phyloP scores from a whole-genome alignment of 2,113 vertebrate genomes.

The Coturnix japonica region DNA sequence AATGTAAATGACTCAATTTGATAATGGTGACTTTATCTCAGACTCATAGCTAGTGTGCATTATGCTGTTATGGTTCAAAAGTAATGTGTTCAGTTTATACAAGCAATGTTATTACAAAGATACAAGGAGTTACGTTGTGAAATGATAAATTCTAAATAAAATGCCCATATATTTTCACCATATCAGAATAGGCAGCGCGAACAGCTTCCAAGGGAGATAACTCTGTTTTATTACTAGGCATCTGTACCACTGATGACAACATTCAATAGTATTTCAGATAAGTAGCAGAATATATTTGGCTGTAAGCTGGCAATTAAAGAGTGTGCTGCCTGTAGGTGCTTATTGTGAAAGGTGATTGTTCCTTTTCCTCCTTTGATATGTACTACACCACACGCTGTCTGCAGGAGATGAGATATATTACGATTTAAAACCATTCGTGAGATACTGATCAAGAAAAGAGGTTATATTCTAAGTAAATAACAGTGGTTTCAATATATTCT shows the following conservation, averaged over 20 bases:
- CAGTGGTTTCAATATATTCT: neutral
- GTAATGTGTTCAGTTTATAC: neutral
- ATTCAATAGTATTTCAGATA: neutral
- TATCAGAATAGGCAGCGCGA: neutral
- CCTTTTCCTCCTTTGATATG: neutral
- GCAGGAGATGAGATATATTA: neutral
- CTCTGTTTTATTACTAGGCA: neutral
- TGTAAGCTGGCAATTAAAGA: neutral
- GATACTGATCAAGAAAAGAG: neutral
- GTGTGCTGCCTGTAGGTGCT: neutral
- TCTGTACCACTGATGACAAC: neutral
- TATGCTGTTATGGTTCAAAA: neutral
- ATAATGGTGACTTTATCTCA: neutral
- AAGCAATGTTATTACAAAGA: neutral
- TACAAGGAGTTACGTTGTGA: neutral
- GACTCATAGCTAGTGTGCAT: neutral
- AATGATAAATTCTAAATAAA: neutral
- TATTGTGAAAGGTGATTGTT: neutral
- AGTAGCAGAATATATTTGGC: neutral
- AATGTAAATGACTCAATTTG: neutral
- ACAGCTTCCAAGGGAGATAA: neutral
- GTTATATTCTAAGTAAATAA: neutral
- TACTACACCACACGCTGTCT: neutral
- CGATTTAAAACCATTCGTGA: neutral
- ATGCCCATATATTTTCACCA: neutral